These are phyloP conservation scores for Ginglymostoma cirratum DNA, from an alignment of 2,113 vertebrate species.

Conservation along the genomic window DNA sequence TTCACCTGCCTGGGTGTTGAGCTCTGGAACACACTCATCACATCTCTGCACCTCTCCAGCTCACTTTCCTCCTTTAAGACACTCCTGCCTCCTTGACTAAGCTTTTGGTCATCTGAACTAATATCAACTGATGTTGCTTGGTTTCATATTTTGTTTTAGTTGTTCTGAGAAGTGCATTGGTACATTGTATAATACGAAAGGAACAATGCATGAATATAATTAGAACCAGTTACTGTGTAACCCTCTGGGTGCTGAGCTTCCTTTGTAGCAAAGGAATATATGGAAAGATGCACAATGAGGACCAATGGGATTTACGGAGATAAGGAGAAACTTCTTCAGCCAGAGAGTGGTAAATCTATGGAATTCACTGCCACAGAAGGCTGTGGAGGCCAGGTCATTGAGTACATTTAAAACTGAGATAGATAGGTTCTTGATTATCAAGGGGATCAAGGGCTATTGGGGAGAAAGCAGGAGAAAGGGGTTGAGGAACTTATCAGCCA, in stretches of 20 bases:
- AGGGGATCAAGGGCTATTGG: too few relatives aligned
- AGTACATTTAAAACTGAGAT: too few relatives aligned
- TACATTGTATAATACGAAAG: too few relatives aligned
- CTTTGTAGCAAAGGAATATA: background rate
- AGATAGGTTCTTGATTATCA: too few relatives aligned
- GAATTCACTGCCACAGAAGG: too few relatives aligned
- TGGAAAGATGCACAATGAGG: background rate
- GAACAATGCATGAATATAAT: too few relatives aligned
- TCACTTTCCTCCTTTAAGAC: background rate
- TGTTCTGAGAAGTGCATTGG: too few relatives aligned
- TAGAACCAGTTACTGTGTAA: constrained; percentile 28
- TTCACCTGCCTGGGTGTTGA: background rate
- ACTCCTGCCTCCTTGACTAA: background rate
- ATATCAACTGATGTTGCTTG: background rate
- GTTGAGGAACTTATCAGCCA: too few relatives aligned
- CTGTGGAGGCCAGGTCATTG: too few relatives aligned
- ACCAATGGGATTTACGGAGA: background rate
- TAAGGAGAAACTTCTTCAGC: too few relatives aligned
- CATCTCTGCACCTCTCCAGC: background rate
- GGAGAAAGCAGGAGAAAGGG: too few relatives aligned
- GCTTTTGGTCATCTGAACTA: background rate
- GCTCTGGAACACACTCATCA: background rate
- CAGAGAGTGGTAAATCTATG: too few relatives aligned
- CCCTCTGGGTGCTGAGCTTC: constrained; percentile 18
- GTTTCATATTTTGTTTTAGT: background rate